Evolutionary conservation across 2,797 vertebrate species (phyloP).

Genomic region (Valencia hispanica): DNA sequence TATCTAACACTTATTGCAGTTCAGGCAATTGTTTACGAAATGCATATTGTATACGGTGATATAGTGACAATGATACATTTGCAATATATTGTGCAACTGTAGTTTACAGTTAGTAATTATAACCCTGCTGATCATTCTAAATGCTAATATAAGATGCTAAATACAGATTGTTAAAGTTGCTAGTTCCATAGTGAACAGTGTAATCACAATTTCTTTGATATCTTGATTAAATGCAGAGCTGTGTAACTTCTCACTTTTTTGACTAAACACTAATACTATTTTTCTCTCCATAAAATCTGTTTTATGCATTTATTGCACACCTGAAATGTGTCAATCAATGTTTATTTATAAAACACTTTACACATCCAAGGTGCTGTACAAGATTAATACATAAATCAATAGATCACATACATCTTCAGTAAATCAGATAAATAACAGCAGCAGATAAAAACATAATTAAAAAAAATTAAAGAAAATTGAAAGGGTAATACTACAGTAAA

Average conservation of each 20-base stretch:
- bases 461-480: no score
- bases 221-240: neutral
- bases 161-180: neutral
- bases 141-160: neutral
- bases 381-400: no score
- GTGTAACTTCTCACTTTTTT: neutral
- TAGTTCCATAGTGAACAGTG: neutral
- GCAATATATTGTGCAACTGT: neutral
- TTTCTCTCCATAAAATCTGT: neutral
- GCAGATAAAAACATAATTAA: no score
- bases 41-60: neutral
- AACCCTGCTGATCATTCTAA: neutral
- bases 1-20: neutral
- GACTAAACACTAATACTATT: no score
- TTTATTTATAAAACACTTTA: no score
- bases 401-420: no score
- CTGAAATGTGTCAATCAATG: no score
- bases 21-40: neutral
- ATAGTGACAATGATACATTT: neutral
- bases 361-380: no score
- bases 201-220: neutral
- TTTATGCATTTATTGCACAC: neutral
- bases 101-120: neutral
- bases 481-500: no score
- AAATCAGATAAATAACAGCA: no score